Evolutionary conservation across 92 coral and sea anemone species (phyloP), one percentile per base, ranked within the genome.

Genomic region (Paramuricea clavata): DNA sequence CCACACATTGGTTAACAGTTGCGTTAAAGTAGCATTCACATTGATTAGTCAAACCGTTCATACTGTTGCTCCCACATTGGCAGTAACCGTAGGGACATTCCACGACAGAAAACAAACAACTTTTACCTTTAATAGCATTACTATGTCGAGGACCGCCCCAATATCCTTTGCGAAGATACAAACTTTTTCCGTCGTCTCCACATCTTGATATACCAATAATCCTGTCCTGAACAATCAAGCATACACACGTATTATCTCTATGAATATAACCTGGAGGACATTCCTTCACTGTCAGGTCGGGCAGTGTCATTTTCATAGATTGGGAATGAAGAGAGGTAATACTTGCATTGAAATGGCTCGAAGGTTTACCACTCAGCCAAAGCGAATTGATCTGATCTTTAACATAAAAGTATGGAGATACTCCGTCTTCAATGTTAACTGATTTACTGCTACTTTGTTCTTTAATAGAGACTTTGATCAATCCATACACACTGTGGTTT

Each of bases 31-130:
- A 44, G 22, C 81, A 74, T 49, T 74, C 81, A 12, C 81, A 74
- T 25, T 43, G 9, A 49, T 74, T 44, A 74, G 60, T 74, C 61
- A 74, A 52, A 19, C 81, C 81, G 36, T 74, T 49, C 11, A 27
- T 11, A 41, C 34, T 26, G 27, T 30, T 74, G 52, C 15, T 19
- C 0, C 36, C 39, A 12, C 54, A 11, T 21, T 56, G 17, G 60
- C 98, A 95, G 59, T 89, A 89, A 30, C 89, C 73, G 13, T 42
- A 85, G 17, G 98, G 98, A 65, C 98, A 95, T 27, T 95, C 93
- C 34, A 74, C 82, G 35, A 74, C 81, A 25, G 64, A 74, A 74
- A 74, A 74, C 21, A 1, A 28, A 30, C 81, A 74, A 16, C 13
- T 30, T 41, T 16, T 12, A 26, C 15, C 59, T 3, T 22, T 16